phyloP scores from a whole-genome alignment of 2,113 vertebrate genomes.

The Tachysurus vachellii region DNA sequence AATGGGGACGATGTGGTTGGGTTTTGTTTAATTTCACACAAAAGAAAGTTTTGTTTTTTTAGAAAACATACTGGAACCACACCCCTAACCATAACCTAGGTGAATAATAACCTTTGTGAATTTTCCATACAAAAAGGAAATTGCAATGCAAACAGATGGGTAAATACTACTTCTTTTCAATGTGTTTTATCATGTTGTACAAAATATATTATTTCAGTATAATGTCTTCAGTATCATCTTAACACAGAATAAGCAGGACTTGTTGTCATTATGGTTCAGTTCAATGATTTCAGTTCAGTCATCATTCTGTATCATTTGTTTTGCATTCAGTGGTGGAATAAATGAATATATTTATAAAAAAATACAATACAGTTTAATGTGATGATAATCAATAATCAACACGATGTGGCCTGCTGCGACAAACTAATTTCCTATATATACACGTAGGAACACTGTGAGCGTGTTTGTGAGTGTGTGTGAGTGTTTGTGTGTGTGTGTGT shows the following conservation, averaged over 20 bases:
- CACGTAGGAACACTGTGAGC: too few relatives aligned
- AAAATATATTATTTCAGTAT: neutral
- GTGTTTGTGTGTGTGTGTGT: too few relatives aligned
- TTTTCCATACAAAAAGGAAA: neutral
- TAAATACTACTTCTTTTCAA: neutral
- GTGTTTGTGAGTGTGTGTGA: too few relatives aligned
- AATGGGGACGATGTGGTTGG: neutral
- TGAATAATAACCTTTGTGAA: neutral
- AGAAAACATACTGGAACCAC: neutral
- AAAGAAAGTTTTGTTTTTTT: neutral
- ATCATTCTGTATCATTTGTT: neutral
- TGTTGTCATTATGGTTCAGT: neutral
- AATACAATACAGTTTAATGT: too few relatives aligned
- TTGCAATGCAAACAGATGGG: too few relatives aligned
- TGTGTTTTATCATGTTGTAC: neutral
- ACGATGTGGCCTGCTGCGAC: too few relatives aligned
- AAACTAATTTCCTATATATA: too few relatives aligned
- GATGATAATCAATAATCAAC: too few relatives aligned
- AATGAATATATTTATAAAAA: neutral
- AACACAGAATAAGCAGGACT: neutral
- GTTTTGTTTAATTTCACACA: neutral
- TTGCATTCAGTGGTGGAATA: neutral
- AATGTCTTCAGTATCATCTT: neutral
- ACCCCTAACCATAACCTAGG: neutral
- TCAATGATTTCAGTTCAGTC: neutral